phyloP scores from a whole-genome alignment of 2,888 invertebrate genomes.

The Hirtodrosophila histrioides region DNA sequence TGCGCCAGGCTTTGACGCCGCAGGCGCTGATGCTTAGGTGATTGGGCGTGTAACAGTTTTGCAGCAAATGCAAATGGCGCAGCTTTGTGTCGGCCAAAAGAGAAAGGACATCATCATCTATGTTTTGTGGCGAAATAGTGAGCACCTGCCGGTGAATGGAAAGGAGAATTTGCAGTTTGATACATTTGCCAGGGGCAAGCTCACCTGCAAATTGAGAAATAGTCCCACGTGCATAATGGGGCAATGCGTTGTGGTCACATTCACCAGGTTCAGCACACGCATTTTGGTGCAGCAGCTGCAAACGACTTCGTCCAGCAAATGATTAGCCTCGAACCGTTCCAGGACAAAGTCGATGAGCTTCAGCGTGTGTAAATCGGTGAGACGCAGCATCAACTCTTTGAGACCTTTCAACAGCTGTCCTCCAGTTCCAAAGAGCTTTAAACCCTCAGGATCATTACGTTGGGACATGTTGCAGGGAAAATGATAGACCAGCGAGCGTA shows the following conservation, averaged over 20 bases:
- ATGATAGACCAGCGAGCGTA: conserved; percentile 88
- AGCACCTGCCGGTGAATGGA: conserved; percentile 85
- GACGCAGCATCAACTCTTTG: conserved; percentile 88
- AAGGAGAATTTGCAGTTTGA: background rate
- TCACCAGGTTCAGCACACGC: conserved; percentile 88
- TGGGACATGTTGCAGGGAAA: conserved; percentile 91
- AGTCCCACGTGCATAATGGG: conserved; percentile 90
- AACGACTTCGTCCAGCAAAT: conserved; percentile 90
- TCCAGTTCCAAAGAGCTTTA: conserved; percentile 91
- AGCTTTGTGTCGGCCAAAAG: conserved; percentile 87
- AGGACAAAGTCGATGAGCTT: conserved; percentile 91
- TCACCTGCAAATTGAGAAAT: conserved; percentile 89
- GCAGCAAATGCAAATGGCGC: conserved; percentile 89
- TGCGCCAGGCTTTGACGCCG: conserved; percentile 84
- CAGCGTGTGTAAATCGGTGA: conserved; percentile 87
- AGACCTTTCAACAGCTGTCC: conserved; percentile 88
- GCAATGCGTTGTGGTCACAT: conserved; percentile 89
- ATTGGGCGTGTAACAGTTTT: conserved; percentile 89
- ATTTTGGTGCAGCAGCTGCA: conserved; percentile 88
- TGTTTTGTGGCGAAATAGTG: conserved; percentile 89
- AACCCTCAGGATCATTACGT: conserved; percentile 87
- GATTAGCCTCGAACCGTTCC: conserved; percentile 89
- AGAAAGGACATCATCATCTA: conserved; percentile 89
- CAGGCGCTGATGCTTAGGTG: conserved; percentile 85
- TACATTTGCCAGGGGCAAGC: background rate